Conservation (phyloP, 2,113 vertebrate species). For the Chelonoidis abingdonii region DNA sequence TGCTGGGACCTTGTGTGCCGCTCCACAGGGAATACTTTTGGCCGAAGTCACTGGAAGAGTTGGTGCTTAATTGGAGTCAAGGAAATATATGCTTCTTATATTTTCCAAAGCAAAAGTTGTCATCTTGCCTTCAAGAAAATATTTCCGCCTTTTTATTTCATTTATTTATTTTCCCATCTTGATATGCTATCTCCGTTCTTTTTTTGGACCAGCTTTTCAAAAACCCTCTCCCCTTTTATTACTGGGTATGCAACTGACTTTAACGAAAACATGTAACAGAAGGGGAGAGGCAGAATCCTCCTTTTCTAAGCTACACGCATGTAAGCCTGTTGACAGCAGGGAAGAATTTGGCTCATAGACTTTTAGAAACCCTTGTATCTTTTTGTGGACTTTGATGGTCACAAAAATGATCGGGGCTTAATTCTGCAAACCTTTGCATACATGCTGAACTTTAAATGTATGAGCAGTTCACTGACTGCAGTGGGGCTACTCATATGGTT, state of each 20-base stretch:
- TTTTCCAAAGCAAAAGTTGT: background rate
- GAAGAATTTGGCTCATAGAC: background rate
- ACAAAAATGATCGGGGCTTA: background rate
- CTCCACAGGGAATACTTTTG: background rate
- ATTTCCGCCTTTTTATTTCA: background rate
- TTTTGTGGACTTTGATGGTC: background rate
- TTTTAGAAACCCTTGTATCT: background rate
- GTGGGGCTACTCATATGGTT: background rate
- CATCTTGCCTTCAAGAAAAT: background rate
- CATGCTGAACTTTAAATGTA: background rate
- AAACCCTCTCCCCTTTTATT: background rate
- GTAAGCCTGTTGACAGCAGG: background rate
- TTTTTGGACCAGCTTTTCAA: background rate
- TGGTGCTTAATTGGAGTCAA: background rate
- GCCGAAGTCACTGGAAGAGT: background rate
- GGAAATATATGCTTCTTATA: fast-evolving
- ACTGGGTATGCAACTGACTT: background rate
- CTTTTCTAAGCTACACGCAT: background rate
- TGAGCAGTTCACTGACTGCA: background rate
- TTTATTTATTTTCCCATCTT: background rate
- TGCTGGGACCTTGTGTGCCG: background rate
- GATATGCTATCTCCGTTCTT: fast-evolving
- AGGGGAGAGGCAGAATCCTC: background rate
- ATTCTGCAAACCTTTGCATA: background rate
- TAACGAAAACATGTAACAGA: background rate